Base-by-base conservation (phyloP, 1,140 invertebrate species). In the Eupristina koningsbergeri region DNA sequence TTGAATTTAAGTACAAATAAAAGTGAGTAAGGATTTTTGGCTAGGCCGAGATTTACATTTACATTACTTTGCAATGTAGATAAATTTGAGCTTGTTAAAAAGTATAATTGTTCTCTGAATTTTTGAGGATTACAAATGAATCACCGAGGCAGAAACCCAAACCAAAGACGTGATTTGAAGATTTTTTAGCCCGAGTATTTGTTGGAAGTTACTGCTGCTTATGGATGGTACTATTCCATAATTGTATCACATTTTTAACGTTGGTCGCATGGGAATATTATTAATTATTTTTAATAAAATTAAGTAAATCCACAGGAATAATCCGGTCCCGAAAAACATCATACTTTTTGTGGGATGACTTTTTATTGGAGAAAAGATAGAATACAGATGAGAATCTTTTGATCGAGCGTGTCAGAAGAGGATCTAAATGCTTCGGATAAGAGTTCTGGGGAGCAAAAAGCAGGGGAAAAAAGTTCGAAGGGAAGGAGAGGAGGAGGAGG, bases 1-100 rank as follows among this genome's bases (percentile, higher is more conserved):
- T 17, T 9, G 50, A 17, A 17, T 53, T 29, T 7, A 29, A 63
- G 13, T 29, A 63, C 29, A 5, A n/a, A 79, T 79, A 45, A 45
- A 45, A 13, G 41, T 13, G 41, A 45, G 13, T 45, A 7, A 13
- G 69, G 26, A 69, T 71, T 78, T 79, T 15, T 39, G 50, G 80
- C 73, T 75, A 63, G 29, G 0, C 41, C 47, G 39, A 15, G 53
- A 84, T 84, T 84, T 84, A 79, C n/a, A n/a, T n/a, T n/a, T n/a
- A n/a, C n/a, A 84, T 80, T 80, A 11, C 67, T 71, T 39, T 71
- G 15, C 36, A 64, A n/a, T 17, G n/a, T n/a, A n/a, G n/a, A n/a
- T n/a, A n/a, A 17, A 17, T 15, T 34, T 15, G 3, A 5, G 29
- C 29, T 31, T 6, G 31, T 67, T 19, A 36, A 36, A 36, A 13